Evolutionary conservation across 2,888 invertebrate genomes (phyloP), one percentile per base, ranked within the genome.

Genomic region (Perdita meconis): DNA sequence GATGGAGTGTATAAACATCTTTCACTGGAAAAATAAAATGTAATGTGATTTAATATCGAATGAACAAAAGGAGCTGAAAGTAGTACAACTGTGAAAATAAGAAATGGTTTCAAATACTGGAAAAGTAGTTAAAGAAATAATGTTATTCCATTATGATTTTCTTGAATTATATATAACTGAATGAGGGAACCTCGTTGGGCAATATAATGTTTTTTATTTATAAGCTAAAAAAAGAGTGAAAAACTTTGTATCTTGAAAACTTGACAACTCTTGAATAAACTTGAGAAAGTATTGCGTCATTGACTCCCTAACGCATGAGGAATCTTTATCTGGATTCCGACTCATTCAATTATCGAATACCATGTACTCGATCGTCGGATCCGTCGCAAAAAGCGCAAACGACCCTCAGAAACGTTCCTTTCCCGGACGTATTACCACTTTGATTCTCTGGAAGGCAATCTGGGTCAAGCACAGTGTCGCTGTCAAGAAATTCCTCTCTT

Each of bases 1-100:
- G 64, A 6, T 12, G 55, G 64, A 47, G 42, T 57, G 30, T 19
- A 64, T 64, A 73, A 78, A 72, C 56, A 69, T 73, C 36, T 26
- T 40, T 68, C 47, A 44, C 55, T 44, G 34, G n/a, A 44, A 59
- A 57, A 63, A 50, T 22, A 56, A 19, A 13, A 38, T 16, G 13
- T 56, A 40, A 22, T 38, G 19, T 10, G 13, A 56, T 56, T 38
- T 19, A 38, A 24, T 12, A 40, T 34, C 22, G 4, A 12, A 19
- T 1, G 36, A 56, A 3, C 1, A 19, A 55, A 5, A 1, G 8
- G 10, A 30, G 12, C 34, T 0, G 10, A 55, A 10, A 34, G 4
- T 30, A 4, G 8, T 16, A 30, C n/a, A n/a, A 16, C 0, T 2
- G n/a, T 30, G 51, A 5, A n/a, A n/a, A n/a, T n/a, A n/a, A n/a